Conservation (phyloP, 2,113 vertebrate species). For the Leptodactylus fuscus region DNA sequence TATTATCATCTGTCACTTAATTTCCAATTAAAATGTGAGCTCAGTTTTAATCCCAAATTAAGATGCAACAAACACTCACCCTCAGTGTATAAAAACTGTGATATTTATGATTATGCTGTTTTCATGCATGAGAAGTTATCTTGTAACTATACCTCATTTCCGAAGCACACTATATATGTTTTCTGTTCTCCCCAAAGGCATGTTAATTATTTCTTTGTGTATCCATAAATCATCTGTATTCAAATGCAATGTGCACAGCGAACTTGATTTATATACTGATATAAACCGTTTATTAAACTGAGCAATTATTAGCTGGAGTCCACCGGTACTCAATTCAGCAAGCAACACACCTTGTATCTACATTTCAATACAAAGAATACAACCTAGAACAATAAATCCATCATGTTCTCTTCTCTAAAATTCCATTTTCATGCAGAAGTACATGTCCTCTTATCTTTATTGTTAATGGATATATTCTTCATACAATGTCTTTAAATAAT, state of each 20-base stretch:
- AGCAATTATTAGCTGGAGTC: constrained; percentile 49
- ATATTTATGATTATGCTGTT: constrained; percentile 33
- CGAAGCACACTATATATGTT: constrained; percentile 29
- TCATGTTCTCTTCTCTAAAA: not conserved
- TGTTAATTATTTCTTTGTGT: constrained; percentile 43
- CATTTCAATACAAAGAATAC: constrained; percentile 36
- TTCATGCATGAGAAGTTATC: constrained; percentile 30
- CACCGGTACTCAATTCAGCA: constrained; percentile 30
- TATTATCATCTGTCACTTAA: too few species aligned
- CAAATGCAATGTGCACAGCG: constrained; percentile 36
- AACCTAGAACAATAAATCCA: constrained; percentile 38
- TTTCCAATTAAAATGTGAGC: not conserved
- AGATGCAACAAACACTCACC: constrained; percentile 2
- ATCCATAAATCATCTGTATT: constrained; percentile 47
- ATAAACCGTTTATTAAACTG: constrained; percentile 46
- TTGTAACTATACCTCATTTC: constrained; percentile 40
- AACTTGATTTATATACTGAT: constrained; percentile 39
- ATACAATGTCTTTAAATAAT: constrained; percentile 1
- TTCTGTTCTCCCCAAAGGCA: constrained; percentile 25
- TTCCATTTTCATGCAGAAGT: constrained; percentile 26
- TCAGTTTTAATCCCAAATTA: constrained; percentile 7
- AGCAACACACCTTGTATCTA: constrained; percentile 32
- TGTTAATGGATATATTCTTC: constrained; percentile 43
- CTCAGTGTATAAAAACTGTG: not conserved
- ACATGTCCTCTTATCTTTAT: constrained; percentile 29